Base-by-base conservation (phyloP, 1,140 invertebrate species). In the Ips typographus region DNA sequence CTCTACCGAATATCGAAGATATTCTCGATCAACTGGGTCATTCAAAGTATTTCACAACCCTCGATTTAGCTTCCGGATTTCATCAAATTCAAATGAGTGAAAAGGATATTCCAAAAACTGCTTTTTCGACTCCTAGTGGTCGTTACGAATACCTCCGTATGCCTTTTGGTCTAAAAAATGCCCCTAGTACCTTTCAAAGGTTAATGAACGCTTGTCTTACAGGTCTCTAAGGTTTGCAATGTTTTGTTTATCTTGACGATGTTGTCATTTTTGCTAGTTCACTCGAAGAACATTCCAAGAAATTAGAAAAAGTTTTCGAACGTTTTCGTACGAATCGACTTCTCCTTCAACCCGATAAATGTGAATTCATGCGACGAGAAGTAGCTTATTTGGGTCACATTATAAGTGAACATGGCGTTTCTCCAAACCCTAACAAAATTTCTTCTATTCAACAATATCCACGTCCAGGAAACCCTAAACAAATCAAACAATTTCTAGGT, bases 1-100 rank as follows among this genome's bases (percentile, higher is more conserved):
- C 84, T 1, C 68, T 88, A 4, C 85, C 85, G 1, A 76, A 80
- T 52, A 84, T 87, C 8, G 79, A 82, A 40, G 79, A 83, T 8
- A 80, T 80, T 47, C 72, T 87, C 39, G 78, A 83, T 65, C 72
- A 74, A 43, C 61, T 86, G 43, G 76, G 77, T 3, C 80, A 81
- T 53, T 75, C 77, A 38, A 77, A 77, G 40, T 84, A 80, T 69
- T 86, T 86, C 72, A 79, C 80, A 7, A 79, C 81, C 3, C 68
- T 86, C 4, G 84, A 87, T 75, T 70, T 85, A 7, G 73, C 77
- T 0, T 78, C 75, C 37, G 84, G 85, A 1, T 87, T 82, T 73
- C 82, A 82, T 76, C 83, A 87, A 75, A 78, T 86, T 36, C 47
- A 64, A 61, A 72, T 85, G 22, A 74, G 77, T 3, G 57, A 73